Conservation (phyloP, 2,888 invertebrate genomes). For the Morpho helenor region DNA sequence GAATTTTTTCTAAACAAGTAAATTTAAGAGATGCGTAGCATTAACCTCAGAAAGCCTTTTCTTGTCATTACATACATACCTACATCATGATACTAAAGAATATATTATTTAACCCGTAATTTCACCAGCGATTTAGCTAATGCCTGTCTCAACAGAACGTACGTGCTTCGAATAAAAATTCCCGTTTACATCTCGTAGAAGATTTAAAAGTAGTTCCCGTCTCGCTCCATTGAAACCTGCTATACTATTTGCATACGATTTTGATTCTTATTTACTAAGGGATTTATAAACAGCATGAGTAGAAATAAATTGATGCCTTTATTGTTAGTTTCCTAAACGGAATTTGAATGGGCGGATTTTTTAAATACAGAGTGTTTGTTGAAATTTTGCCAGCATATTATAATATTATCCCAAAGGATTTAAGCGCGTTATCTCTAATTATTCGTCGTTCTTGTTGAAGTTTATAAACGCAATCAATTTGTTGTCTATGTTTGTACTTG, state of each 20-base stretch:
- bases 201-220: conserved; percentile 25
- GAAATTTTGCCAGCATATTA: no score
- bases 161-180: conserved; percentile 34
- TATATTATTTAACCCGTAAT: conserved; percentile 30
- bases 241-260: conserved; percentile 14
- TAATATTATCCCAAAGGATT: no score
- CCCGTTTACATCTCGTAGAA: conserved; percentile 17
- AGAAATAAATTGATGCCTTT: conserved; percentile 10
- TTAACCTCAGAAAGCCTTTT: no score
- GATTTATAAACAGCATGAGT: conserved; percentile 7
- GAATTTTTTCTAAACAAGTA: no score
- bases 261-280: conserved; percentile 13
- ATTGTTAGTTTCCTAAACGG: conserved; percentile 1
- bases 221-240: conserved; percentile 25
- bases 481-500: no score
- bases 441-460: no score
- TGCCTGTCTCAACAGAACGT: conserved; percentile 34
- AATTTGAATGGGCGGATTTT: background rate
- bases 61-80: background rate
- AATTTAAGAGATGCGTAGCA: no score
- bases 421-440: no score
- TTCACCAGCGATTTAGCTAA: conserved; percentile 36
- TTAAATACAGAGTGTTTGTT: background rate
- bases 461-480: no score
- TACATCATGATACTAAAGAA: conserved; percentile 18